Percentiles rank a stretch among this genome's conserved stretches.
These are phyloP conservation scores for Cactoblastis cactorum DNA, from an alignment of 2,888 invertebrate species.

Conservation along the genomic window DNA sequence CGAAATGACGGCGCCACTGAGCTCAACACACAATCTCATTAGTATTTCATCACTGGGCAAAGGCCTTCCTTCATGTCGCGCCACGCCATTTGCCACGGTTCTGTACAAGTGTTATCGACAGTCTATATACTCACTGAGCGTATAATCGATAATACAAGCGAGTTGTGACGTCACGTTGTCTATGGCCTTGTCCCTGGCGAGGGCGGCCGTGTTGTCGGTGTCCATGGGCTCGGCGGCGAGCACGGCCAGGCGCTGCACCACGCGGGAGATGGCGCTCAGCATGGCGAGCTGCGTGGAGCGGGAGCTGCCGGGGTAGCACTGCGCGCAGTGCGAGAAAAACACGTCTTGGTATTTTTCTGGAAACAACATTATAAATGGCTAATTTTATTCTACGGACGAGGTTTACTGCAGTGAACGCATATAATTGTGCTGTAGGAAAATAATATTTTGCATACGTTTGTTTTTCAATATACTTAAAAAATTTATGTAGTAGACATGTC, in stretches of 20 bases:
- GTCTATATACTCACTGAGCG: conserved; percentile 65
- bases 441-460: too few relatives aligned
- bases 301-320: conserved; percentile 83
- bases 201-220: conserved; percentile 34
- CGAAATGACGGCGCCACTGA: too few relatives aligned
- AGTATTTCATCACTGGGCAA: too few relatives aligned
- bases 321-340: conserved; percentile 86
- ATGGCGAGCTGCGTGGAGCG: conserved; percentile 90
- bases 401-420: too few relatives aligned
- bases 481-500: too few relatives aligned
- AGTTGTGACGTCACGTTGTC: conserved; percentile 40
- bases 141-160: conserved; percentile 53
- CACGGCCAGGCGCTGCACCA: conserved; percentile 42
- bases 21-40: too few relatives aligned
- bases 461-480: too few relatives aligned
- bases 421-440: too few relatives aligned
- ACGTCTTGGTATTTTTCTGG: conserved; percentile 84
- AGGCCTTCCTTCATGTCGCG: too few relatives aligned
- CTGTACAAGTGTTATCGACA: too few relatives aligned
- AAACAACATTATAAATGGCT: conserved; percentile 16
- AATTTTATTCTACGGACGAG: too few relatives aligned
- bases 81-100: too few relatives aligned
- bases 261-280: conserved; percentile 81
- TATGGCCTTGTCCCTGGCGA: conserved; percentile 38
- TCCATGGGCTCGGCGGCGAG: conserved; percentile 55